Base-by-base conservation (phyloP, 1,140 invertebrate species). In the Sinonovacula constricta region DNA sequence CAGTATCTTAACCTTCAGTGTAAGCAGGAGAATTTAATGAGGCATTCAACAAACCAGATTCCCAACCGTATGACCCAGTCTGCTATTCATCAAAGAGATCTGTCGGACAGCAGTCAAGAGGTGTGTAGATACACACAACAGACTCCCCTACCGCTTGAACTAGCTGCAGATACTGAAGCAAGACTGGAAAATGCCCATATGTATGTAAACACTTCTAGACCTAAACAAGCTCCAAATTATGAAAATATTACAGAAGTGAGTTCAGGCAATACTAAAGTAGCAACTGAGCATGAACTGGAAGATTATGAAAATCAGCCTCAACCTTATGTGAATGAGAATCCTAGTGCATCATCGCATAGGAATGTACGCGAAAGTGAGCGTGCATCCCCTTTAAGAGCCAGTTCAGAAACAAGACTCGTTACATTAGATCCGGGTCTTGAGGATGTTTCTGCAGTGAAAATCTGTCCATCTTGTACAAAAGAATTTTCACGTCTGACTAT, bases 381-480 rank as follows among this genome's bases (percentile, higher is more conserved):
- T n/a, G n/a, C n/a, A n/a, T n/a, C n/a, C n/a, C n/a, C n/a, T n/a
- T n/a, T n/a, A n/a, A n/a, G 5, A 22, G 12, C 10, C n/a, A 26
- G 28, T 15, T 39, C 15, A 3, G 24, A 26, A 15, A 14, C 7
- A 2, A 57, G 18, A 15, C 54, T 36, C n/a, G 31, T 34, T 0
- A 26, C 49, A 51, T 39, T 65, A 1, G 49, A 54, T 12, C 36
- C 24, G 34, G 30, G 3, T 3, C 34, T 39, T 26, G 34, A 36
- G 15, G 51, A 34, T 36, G 63, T 76, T 7, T 53, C 72, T 0
- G 49, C 49, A n/a, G 65, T 69, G 22, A 78, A 78, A 51, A 76
- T 83, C 14, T 88, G 87, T 67, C 87, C 85, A n/a, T 80, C 84
- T 0, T 88, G 87, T 80, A 80, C 49, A 34, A 65, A 79, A 51